Conservation (phyloP, 2,113 vertebrate species). For the Chlamydotis undulata region DNA sequence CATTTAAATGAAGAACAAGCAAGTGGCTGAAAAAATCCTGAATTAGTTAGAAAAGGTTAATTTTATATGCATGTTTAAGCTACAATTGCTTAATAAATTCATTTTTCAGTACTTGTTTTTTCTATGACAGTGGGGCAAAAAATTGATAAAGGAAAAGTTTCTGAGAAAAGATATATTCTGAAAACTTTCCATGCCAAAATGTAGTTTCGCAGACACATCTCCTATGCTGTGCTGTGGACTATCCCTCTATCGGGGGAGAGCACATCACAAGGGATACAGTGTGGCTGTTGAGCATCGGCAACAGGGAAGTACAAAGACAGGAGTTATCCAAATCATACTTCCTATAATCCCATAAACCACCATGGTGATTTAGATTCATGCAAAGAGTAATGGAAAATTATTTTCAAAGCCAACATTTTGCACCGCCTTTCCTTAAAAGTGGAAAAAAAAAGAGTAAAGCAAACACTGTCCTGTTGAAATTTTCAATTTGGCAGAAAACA, state of each 20-base stretch:
- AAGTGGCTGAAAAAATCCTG: neutral
- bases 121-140: neutral
- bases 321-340: neutral
- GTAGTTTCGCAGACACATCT: neutral
- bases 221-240: neutral
- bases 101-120: neutral
- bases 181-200: neutral
- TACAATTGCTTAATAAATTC: neutral
- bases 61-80: neutral
- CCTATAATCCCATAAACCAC: neutral
- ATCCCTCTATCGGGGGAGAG: neutral
- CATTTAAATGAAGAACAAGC: neutral
- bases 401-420: neutral
- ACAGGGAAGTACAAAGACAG: neutral
- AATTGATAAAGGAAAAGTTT: neutral
- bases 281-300: neutral
- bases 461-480: neutral
- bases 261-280: accelerated
- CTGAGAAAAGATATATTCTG: neutral
- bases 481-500: neutral
- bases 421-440: neutral
- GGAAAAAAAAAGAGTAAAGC: neutral
- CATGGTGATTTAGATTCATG: neutral
- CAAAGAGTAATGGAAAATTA: neutral
- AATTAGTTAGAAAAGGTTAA: neutral